Base-by-base conservation (phyloP, 2,888 invertebrate genomes). In the Encarsia formosa region DNA sequence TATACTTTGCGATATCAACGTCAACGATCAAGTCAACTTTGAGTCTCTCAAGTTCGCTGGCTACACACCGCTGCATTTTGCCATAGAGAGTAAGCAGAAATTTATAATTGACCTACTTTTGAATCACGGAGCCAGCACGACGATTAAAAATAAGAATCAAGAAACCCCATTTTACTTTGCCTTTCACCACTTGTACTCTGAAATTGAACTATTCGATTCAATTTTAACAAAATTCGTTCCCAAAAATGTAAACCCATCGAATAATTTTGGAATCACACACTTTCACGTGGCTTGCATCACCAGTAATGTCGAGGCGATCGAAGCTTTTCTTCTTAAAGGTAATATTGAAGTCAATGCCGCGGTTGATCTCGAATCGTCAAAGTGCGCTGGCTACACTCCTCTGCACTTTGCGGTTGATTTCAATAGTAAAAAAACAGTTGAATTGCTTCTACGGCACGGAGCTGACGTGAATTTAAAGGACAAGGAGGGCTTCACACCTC, bases 371-470 rank as follows among this genome's bases (percentile, higher is more conserved):
- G 34, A 45, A 6, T 23, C 45, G 1, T 13, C 23, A 26, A 45
- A 40, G n/a, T 45, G 34, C 45, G 26, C 50, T 26, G 45, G 50
- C 4, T 51, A 40, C 18, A 49, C 48, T 15, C 43, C 48, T 16
- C 42, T 53, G 5, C 52, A 53, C 18, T 44, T 42, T 43, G 52
- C 52, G 15, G 52, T 48, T 43, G 20, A 23, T 15, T 44, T 48
- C 18, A 43, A 49, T 11, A 38, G 18, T 15, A 43, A 29, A 40
- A 16, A 19, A 18, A 35, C 29, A n/a, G 42, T 52, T 19, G 16
- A 46, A 24, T 16, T 42, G 15, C 37, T 56, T 19, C 35, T 56
- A 5, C 26, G 49, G 13, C 31, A 52, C 13, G 32, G 41, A 18
- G 46, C 38, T 45, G 23, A 52, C 37, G 5, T 38, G 20, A 46